Evolutionary conservation across 2,888 invertebrate genomes (phyloP).

Genomic region (Pachydiplax longipennis): DNA sequence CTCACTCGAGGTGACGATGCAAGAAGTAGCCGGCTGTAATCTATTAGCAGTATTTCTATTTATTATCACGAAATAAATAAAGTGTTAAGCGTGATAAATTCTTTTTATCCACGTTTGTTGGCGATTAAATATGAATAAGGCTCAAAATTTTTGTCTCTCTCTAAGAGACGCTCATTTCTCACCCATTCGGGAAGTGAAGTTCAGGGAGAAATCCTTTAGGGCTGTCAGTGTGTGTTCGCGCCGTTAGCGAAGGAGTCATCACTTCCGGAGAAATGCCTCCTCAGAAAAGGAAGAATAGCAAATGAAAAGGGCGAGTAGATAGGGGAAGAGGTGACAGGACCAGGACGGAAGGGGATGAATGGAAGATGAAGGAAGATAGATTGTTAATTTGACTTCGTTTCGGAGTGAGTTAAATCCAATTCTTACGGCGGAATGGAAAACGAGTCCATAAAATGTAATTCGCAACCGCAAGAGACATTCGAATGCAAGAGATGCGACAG

Average conservation of each 20-base stretch:
- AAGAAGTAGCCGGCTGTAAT: no score
- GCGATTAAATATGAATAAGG: background rate
- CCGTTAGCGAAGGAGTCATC: constrained; percentile 44
- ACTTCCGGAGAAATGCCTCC: constrained; percentile 41
- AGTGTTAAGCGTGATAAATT: no score
- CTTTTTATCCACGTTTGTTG: no score
- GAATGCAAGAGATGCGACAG: background rate
- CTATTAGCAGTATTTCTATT: no score
- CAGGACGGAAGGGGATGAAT: constrained; percentile 22
- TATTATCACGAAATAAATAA: no score
- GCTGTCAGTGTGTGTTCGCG: constrained; percentile 29
- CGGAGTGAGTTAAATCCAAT: constrained; percentile 1
- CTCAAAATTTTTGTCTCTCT: background rate
- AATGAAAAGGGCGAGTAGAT: background rate
- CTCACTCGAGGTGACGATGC: no score
- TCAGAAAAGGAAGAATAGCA: constrained; percentile 25
- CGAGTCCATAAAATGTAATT: background rate
- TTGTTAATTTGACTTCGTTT: constrained; percentile 37
- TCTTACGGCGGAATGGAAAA: background rate
- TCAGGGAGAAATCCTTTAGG: background rate
- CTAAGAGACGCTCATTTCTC: background rate
- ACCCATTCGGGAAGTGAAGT: background rate
- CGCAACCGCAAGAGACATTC: background rate
- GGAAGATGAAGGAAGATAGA: constrained; percentile 29
- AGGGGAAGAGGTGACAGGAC: constrained; percentile 5